Conservation (phyloP, 2,888 invertebrate species). For the Lasioglossum leucozonium region DNA sequence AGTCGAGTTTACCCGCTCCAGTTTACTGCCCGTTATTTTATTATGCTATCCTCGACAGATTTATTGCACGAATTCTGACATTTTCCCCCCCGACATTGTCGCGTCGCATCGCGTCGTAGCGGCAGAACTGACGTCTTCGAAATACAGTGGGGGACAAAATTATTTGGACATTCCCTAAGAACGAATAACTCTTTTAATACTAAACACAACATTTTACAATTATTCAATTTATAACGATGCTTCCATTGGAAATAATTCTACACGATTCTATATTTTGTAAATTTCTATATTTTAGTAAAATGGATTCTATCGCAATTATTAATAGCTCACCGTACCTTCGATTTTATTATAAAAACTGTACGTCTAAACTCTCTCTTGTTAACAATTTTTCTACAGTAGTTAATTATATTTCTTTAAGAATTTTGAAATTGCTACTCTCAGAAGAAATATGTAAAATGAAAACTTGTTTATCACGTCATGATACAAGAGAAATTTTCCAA, state of each 20-base stretch:
- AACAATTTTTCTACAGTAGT: not conserved
- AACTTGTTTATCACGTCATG: not conserved
- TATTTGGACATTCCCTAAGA: not conserved
- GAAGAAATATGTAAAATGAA: not conserved
- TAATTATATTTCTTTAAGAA: not conserved
- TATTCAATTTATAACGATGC: too few species aligned
- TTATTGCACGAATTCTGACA: not conserved
- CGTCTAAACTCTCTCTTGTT: not conserved
- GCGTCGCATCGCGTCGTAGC: not conserved
- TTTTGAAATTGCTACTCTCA: not conserved
- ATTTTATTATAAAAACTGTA: not conserved
- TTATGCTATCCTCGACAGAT: conserved; percentile 19
- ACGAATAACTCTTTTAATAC: not conserved
- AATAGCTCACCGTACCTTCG: not conserved
- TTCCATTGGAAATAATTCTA: too few species aligned
- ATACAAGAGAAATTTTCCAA: not conserved
- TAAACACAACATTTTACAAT: too few species aligned
- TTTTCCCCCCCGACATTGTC: too few species aligned
- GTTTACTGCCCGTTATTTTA: conserved; percentile 50
- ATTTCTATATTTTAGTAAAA: too few species aligned
- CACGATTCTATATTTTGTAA: too few species aligned
- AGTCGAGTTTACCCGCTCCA: conserved; percentile 54
- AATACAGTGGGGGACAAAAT: not conserved
- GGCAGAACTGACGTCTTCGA: not conserved
- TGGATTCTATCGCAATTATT: not conserved